Base-by-base conservation (phyloP, 2,797 vertebrate genomes). In the Rhodeus uyekii region DNA sequence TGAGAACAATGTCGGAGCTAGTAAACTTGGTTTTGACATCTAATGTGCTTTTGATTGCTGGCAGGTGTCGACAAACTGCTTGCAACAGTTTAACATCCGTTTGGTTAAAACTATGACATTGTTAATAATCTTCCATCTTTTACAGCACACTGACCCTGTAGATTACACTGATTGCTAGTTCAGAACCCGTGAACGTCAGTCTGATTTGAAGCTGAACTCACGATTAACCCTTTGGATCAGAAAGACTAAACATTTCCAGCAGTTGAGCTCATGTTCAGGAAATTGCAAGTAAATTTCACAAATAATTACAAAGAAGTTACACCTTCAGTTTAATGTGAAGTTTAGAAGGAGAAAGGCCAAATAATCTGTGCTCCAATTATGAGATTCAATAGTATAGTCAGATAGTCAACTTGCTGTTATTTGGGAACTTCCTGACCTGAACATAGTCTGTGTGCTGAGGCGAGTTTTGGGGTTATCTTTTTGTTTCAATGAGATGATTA, bases 201-300 rank as follows among this genome's bases (percentile, higher is more conserved):
- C 32, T 68, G 22, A 32, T 71, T 46, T 71, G 16, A 72, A 60
- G 24, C 48, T 29, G 24, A 73, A 68, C n/a, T 77, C 81, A 76
- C 4, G 1, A 60, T 60, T 65, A 36, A 77, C 22, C 60, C 44
- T 42, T 32, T 16, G 44, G 14, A 18, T 18, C 24, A 75, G 16
- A 58, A 29, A 61, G 24, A 61, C 76, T 50, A 22, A 13, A n/a
- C 13, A n/a, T 77, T 36, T 77, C 76, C 61, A 78, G 42, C 58
- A 78, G 60, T 77, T 46, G 75, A 77, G 29, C 32, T 68, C 34
- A 48, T 80, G 67, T 55, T 55, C 9, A 24, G 4, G 10, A 55
- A 24, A 55, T 12, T 55, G 22, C n/a, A 24, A 55, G 53, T 6
- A 58, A 12, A 13, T 58, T 58, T 24, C 53, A 27, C 53, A 53